Evolutionary conservation across 2,113 vertebrate genomes (phyloP).

Genomic region (Gambusia holbrooki): DNA sequence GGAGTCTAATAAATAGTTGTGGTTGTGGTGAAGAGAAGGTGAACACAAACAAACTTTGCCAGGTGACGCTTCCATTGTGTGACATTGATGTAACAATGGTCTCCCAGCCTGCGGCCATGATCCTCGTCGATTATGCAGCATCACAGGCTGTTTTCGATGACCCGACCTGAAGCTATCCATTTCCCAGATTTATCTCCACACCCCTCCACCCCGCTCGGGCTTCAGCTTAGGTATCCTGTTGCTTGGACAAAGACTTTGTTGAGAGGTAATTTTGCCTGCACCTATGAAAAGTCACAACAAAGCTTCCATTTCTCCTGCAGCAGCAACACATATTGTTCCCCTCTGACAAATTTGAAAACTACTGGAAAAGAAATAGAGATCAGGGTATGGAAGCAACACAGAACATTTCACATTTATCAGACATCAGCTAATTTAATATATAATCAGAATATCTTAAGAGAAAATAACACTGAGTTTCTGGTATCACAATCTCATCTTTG

Average conservation of each 20-base stretch:
- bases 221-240: conserved; percentile 49
- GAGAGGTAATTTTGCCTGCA: conserved; percentile 68
- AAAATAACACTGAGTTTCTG: conserved; percentile 8
- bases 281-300: conserved; percentile 64
- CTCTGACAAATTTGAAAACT: neutral
- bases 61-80: conserved; percentile 43
- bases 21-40: conserved; percentile 43
- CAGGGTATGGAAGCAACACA: conserved; percentile 14
- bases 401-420: neutral
- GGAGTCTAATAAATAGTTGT: conserved; percentile 37
- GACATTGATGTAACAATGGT: conserved; percentile 33
- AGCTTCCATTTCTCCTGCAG: conserved; percentile 51
- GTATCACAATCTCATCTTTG: conserved; percentile 10
- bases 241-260: conserved; percentile 64
- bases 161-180: conserved; percentile 67
- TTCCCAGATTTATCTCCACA: conserved; percentile 29
- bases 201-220: conserved; percentile 21
- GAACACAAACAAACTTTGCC: conserved; percentile 63
- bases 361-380: neutral
- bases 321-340: conserved; percentile 17
- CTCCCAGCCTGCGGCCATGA: conserved; percentile 47
- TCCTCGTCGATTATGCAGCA: conserved; percentile 57
- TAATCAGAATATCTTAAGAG: neutral
- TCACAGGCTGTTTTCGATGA: conserved; percentile 46
- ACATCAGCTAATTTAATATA: neutral